Evolutionary conservation across 2,113 vertebrate species (phyloP), one percentile per base, ranked within the genome.

Genomic region (Dissostichus mawsoni): DNA sequence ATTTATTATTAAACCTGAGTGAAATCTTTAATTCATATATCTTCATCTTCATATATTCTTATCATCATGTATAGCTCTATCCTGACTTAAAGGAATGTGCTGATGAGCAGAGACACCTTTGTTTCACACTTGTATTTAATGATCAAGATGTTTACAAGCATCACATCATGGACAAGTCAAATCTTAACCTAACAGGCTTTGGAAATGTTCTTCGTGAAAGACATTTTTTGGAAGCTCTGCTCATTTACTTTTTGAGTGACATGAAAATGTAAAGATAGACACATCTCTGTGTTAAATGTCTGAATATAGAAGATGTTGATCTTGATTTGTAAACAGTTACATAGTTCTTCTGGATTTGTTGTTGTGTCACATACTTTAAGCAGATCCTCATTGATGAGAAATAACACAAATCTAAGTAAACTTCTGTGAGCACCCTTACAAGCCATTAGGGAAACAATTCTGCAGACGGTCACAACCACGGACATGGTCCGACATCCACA

Each of bases 401-500:
- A 33, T 36, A 3, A 66, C 8, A 25, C 16, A 23, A 47, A 12
- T 8, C 20, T 10, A 23, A 41, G 36, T 41, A 41, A 17, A 69
- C 47, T 6, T 33, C 33, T 33, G n/a, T 20, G 48, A 66, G 56
- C 29, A 47, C n/a, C 8, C 44, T 73, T 73, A 68, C 47, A 14
- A 59, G 20, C n/a, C 50, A n/a, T 44, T 29, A 67, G 6, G 41
- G 51, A 69, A 36, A 44, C 0, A 1, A 5, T 9, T 17, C 2
- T 62, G 53, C 44, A 41, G 12, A 12, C 8, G 3, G 11, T 74
- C 51, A 53, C 41, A 64, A n/a, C 47, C 69, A 5, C 59, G 14
- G 55, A 80, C 74, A 33, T 5, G 13, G 50, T 68, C 77, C 63
- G 23, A 84, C 78, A 82, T 68, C 66, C 55, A 25, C 33, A 53